Evolutionary conservation across 2,797 vertebrate species (phyloP).

Genomic region (Coregonus sp.): DNA sequence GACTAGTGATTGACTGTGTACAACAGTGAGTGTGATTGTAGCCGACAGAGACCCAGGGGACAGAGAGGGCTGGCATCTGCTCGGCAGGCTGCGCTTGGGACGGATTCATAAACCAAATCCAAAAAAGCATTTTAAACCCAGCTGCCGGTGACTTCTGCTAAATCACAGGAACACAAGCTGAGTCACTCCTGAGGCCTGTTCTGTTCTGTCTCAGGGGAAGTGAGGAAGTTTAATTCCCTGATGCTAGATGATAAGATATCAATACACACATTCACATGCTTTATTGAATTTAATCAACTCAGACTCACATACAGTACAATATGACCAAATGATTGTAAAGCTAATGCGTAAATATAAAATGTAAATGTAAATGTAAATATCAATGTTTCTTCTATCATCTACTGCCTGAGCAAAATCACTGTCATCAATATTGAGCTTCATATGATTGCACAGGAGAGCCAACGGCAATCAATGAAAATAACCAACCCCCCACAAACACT

Average conservation of each 20-base stretch:
- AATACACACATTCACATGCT: slow-evolving; percentile 38
- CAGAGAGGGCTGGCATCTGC: slow-evolving; percentile 59
- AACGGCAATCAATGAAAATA: slow-evolving; percentile 32
- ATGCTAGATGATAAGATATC: slow-evolving; percentile 48
- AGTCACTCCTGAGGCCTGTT: slow-evolving; percentile 33
- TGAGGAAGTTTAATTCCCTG: slow-evolving; percentile 46
- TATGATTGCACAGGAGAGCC: slow-evolving; percentile 26
- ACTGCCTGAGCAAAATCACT: background rate
- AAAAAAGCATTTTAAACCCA: slow-evolving; percentile 62
- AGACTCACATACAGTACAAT: slow-evolving; percentile 17
- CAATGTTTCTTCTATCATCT: slow-evolving; percentile 16
- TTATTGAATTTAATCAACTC: slow-evolving; percentile 38
- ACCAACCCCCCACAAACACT: slow-evolving; percentile 9
- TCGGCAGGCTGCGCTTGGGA: slow-evolving; percentile 45
- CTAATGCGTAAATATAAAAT: slow-evolving; percentile 22
- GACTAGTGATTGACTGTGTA: slow-evolving; percentile 47
- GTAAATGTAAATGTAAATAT: slow-evolving; percentile 20
- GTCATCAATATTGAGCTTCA: slow-evolving; percentile 6
- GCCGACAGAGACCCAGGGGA: slow-evolving; percentile 52
- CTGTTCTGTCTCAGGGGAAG: slow-evolving; percentile 33
- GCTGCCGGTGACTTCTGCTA: slow-evolving; percentile 55
- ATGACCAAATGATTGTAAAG: slow-evolving; percentile 10
- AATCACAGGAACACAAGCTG: slow-evolving; percentile 45
- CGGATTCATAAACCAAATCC: slow-evolving; percentile 63
- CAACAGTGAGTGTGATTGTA: slow-evolving; percentile 29